A percentile compares a stretch with the other conserved stretches of the same genome.
phyloP scores from a whole-genome alignment of 2,888 invertebrate genomes.

The Ophonus ardosiacus region DNA sequence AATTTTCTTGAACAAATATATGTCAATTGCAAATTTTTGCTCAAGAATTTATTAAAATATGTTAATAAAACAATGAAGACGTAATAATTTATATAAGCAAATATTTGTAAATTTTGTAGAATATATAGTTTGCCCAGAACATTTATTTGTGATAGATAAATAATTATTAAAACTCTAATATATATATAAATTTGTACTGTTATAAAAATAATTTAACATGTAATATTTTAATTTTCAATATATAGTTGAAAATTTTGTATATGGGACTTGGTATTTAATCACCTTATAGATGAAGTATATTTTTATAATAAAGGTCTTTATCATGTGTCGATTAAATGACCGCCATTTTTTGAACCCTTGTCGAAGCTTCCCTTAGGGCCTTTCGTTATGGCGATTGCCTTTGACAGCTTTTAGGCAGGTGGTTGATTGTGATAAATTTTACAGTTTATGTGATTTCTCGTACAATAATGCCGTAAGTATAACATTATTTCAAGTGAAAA shows the following conservation, averaged over 20 bases:
- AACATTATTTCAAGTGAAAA: neutral
- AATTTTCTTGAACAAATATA: neutral
- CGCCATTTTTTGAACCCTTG: conserved; percentile 67
- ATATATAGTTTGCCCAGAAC: conserved; percentile 63
- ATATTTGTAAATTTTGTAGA: conserved; percentile 62
- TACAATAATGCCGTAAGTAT: conserved; percentile 37
- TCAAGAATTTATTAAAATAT: conserved; percentile 6
- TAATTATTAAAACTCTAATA: conserved; percentile 62
- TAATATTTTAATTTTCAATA: conserved; percentile 58
- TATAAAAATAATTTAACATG: conserved; percentile 57
- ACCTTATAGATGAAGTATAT: conserved; percentile 48
- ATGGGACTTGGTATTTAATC: conserved; percentile 56
- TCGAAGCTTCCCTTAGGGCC: conserved; percentile 57
- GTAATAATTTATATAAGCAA: conserved; percentile 51
- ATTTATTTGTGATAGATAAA: conserved; percentile 64
- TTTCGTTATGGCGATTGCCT: conserved; percentile 55
- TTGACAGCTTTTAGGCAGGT: conserved; percentile 59
- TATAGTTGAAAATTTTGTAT: conserved; percentile 61
- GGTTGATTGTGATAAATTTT: conserved; percentile 35
- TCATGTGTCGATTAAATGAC: conserved; percentile 63
- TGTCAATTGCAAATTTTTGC: conserved; percentile 9
- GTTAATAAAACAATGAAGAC: conserved; percentile 17
- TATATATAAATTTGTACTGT: conserved; percentile 64
- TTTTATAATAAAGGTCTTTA: conserved; percentile 37
- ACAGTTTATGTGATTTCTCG: conserved; percentile 17